Base-by-base conservation (phyloP, 2,888 invertebrate genomes). In the Phaonia tiefii region DNA sequence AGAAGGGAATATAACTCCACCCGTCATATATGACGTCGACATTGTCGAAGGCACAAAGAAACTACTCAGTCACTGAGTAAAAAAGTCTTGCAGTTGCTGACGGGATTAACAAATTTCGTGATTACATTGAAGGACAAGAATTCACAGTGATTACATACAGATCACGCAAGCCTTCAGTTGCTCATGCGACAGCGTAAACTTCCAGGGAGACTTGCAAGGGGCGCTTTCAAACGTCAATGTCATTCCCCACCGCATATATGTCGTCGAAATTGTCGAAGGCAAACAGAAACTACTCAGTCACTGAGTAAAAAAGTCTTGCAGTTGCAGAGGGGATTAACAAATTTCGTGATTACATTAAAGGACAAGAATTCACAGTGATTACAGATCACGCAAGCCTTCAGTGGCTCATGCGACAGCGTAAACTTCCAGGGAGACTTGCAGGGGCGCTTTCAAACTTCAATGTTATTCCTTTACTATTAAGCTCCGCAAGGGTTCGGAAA, bases 351-450 rank as follows among this genome's bases (percentile, higher is more conserved):
- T 72, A 72, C n/a, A 60, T 72, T 31, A 63, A 39, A 44, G 42
- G 51, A 3, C 31, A 65, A 2, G 65, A 65, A 1, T 65, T 65
- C 20, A 44, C 5, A 3, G 46, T 65, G 3, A 15, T 42, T 3
- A 56, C 44, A 25, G 42, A 42, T 22, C 56, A 71, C 22, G 70
- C 70, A 0, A 54, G 56, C 37, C n/a, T 70, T 0, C 31, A 56
- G 37, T 71, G 71, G 71, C 42, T 71, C 1, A 71, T 71, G 71
- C 15, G 39, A 5, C 71, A 56, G 11, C 13, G 31, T 0, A n/a
- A 60, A 2, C 26, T 26, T 22, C 13, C 77, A 11, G 87, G 85
- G 1, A 60, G 85, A 37, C 72, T 87, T 15, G 85, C 86, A 5
- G 46, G 86, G 31, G n/a, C 37, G 15, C 60, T 15, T 17, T 4